These are phyloP conservation scores for Melieria picta DNA, from an alignment of 2,888 invertebrate species.

Conservation along the genomic window DNA sequence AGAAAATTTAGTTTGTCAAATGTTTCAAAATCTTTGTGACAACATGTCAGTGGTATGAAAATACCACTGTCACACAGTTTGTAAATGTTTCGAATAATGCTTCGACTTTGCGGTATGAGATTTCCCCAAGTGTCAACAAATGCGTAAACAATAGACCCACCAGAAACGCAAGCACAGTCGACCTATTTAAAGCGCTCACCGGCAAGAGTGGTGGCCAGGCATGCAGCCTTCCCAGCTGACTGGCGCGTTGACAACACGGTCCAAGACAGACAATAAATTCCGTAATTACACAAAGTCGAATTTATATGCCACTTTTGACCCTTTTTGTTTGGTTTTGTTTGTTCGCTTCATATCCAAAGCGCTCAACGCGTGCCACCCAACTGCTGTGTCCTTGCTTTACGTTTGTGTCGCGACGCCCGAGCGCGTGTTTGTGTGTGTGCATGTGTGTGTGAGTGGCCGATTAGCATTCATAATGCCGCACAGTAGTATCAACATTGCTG, in stretches of 20 bases:
- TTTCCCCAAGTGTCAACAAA: neutral
- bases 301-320: conserved; percentile 63
- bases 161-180: neutral
- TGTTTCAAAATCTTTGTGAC: too few species aligned
- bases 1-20: too few species aligned
- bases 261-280: conserved; percentile 49
- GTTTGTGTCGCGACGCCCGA: neutral
- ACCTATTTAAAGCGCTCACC: neutral
- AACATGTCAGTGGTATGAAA: too few species aligned
- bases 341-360: neutral
- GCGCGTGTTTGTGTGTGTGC: conserved; percentile 27
- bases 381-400: conserved; percentile 17
- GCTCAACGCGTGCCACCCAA: conserved; percentile 3
- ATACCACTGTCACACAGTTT: too few species aligned
- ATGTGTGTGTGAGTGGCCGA: conserved; percentile 54
- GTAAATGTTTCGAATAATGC: too few species aligned
- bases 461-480: conserved; percentile 50
- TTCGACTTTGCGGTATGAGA: neutral
- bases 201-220: too few species aligned
- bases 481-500: conserved; percentile 26
- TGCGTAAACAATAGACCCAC: neutral
- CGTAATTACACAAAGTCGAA: conserved; percentile 62
- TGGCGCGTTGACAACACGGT: conserved; percentile 3
- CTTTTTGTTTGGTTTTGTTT: conserved; percentile 52
- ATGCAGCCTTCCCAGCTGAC: neutral